Evolutionary conservation across 1,140 invertebrate species (phyloP), one percentile per base, ranked within the genome.

Genomic region (Gryon sp.): DNA sequence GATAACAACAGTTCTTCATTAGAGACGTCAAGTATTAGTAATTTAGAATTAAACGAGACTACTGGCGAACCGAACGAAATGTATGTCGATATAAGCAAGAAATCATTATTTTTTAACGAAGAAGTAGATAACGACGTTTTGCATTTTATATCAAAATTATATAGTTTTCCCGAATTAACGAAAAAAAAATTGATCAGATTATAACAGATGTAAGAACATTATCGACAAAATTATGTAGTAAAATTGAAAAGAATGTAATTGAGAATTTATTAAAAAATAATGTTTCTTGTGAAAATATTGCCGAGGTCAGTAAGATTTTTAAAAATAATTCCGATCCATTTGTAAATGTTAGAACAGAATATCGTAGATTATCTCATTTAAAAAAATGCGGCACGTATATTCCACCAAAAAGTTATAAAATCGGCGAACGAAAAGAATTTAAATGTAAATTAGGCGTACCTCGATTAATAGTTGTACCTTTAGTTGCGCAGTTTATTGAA

Each of bases 401-500:
- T 22, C 19, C 41, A 18, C 41, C 19, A 24, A 6, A n/a, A 24
- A 45, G 14, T 45, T 45, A 45, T 12, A 19, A n/a, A 12, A 24
- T 45, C 4, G 20, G 19, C 2, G 19, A 45, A 24, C 4, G 20
- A 45, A 11, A 2, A 45, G 43, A 46, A 46, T 28, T 28, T 26
- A 4, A 8, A 16, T 2, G 6, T 14, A 46, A 46, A 28, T 16
- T 16, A 12, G 43, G 43, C 14, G 9, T 46, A 26, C 20, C 22
- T n/a, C n/a, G 11, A 15, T n/a, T 15, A 3, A 28, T 30, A 48
- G 18, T 6, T 2, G 3, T 48, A 11, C 45, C 15, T 16, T 12
- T 48, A 9, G 14, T 32, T 5, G 45, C 45, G 2, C 45, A 48
- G 19, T 48, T 48, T 19, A 48, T 48, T 26, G 6, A 30, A 32